Evolutionary conservation across 2,797 vertebrate species (phyloP), one percentile per base, ranked within the genome.

Genomic region (Poeciliopsis infans): DNA sequence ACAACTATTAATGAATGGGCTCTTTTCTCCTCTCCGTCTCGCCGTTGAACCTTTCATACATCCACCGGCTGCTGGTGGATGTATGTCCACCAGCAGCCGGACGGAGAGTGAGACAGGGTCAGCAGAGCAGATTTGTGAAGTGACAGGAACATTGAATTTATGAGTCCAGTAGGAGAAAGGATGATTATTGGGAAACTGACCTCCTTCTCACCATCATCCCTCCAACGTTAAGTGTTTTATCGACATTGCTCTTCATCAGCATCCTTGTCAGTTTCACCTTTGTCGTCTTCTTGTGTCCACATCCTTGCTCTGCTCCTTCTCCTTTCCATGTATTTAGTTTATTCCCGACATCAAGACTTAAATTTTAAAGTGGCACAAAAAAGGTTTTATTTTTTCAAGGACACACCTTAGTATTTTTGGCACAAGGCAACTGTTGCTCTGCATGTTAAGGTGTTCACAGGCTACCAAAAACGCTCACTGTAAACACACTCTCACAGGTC

Each of bases 221-320:
- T 77, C 70, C 81, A 46, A 68, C 51, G 72, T 46, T 91, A 84
- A 92, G 51, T 85, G 87, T 83, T 31, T 75, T 46, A 77, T 53
- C 79, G 87, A 90, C 89, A 72, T 91, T 92, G 80, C 78, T 83
- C 79, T 82, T 69, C 76, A 82, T 83, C 76, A 49, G 55, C 74
- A 74, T 84, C 88, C 85, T 92, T 87, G 81, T 13, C 74, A 16
- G 83, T 70, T 91, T 68, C 86, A 46, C 69, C 51, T 75, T 75
- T 51, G 18, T 61, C n/a, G 10, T 80, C 70, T 76, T 69, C 7
- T 23, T 23, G 66, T 43, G 66, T 57, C 68, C 61, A 64, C 31
- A 43, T 71, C 36, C 36, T 49, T 28, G 11, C 43, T n/a, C 20
- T 69, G 23, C 2, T 20, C 25, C 39, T 43, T 39, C 20, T 68